Base-by-base conservation (phyloP, 2,113 vertebrate species). In the Penelope pileata region DNA sequence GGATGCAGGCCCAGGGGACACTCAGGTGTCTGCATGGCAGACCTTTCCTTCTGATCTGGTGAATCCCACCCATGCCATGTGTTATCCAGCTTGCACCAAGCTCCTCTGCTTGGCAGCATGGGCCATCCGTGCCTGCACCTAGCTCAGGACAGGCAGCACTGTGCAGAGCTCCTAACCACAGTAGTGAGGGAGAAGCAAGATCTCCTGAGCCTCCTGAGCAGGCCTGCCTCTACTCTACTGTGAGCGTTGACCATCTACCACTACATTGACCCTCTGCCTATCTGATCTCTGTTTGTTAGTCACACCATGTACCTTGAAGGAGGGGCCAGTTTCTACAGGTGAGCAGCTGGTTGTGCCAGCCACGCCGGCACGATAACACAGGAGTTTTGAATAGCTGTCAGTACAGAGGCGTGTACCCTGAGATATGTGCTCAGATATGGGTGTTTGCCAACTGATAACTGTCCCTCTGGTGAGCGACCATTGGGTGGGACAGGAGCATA, bases 301-400 rank as follows among this genome's bases (percentile, higher is more conserved):
- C 93, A 95, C 2, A 0, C 38, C 95, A 91, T 96, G 89, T 96
- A 50, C 81, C 54, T 87, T 95, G 75, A 83, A 91, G 94, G 96
- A 92, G 91, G 62, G 91, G 86, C 84, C 93, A 70, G 48, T 79
- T 93, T 91, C 42, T 79, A 2, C n/a, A 19, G 30, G n/a, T 36
- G 73, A 82, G 58, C 45, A 77, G 73, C 48, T 40, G 36, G 48
- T 68, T 50, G 42, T 70, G 48, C 90, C 54, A 69, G 84, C 51
- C 91, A 79, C 56, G 9, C 63, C 63, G 54, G 23, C n/a, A 6
- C 38, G 88, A 56, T 59, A 94, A 70, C 67, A 4, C 32, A 9
- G 5, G 36, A 19, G 68, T 11, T 85, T 67, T 67, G 47, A 51
- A 58, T 40, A 91, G 86, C 63, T 87, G 66, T 70, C 40, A 53